Conservation (phyloP, 2,113 vertebrate species). For the Otolemur garnettii region DNA sequence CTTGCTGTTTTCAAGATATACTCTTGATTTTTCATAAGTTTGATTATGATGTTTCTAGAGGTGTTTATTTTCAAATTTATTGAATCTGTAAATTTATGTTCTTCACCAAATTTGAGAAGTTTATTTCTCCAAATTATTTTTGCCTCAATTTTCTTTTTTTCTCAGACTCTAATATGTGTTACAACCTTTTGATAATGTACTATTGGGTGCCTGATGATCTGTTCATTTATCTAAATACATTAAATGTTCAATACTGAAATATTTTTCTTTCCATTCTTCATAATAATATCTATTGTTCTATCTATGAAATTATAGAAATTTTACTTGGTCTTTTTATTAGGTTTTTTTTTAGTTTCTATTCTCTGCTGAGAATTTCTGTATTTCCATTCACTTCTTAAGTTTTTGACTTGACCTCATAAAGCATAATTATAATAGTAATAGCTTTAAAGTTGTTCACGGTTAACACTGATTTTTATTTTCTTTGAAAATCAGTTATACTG, state of each 20-base stretch:
- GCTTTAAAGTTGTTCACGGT: background rate
- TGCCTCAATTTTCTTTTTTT: background rate
- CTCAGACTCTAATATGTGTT: background rate
- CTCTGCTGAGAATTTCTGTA: background rate
- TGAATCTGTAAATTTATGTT: background rate
- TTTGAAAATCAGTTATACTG: background rate
- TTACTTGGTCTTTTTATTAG: background rate
- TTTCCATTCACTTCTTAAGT: background rate
- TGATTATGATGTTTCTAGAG: background rate
- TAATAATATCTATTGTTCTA: background rate
- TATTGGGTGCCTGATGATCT: too few relatives aligned
- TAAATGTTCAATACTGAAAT: background rate
- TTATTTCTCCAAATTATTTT: background rate
- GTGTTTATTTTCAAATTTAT: background rate
- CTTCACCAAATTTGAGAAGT: background rate
- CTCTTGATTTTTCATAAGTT: background rate
- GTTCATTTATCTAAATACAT: background rate
- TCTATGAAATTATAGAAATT: background rate
- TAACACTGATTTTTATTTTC: background rate
- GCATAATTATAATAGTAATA: too few relatives aligned
- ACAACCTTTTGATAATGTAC: background rate
- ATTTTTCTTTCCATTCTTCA: background rate
- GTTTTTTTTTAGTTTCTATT: background rate
- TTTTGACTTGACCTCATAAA: background rate
- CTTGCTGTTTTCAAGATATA: background rate